These are phyloP conservation scores for Astropecten irregularis DNA, from an alignment of 53 echinoderm and acorn worm species.

Conservation along the genomic window DNA sequence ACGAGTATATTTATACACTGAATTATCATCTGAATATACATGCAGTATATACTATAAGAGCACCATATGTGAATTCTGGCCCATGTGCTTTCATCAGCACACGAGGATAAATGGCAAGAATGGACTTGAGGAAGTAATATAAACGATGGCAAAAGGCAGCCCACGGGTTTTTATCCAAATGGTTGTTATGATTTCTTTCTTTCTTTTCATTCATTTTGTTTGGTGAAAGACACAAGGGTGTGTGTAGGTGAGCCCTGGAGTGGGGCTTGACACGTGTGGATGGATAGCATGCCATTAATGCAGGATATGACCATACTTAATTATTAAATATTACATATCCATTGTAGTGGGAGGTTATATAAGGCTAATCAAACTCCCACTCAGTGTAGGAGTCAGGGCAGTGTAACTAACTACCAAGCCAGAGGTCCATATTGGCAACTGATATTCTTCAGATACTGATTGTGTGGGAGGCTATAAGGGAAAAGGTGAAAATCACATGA, in stretches of 20 bases:
- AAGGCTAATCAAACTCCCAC: not conserved
- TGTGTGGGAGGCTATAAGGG: not conserved
- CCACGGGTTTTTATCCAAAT: not conserved
- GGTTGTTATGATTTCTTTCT: not conserved
- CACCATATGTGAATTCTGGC: not conserved
- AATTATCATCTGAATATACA: not conserved
- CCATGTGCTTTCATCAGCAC: not conserved
- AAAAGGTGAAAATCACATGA: not conserved
- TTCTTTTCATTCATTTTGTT: not conserved
- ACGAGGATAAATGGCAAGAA: not conserved
- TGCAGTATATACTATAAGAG: not conserved
- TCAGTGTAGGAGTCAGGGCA: not conserved
- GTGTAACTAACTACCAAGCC: no score
- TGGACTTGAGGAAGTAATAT: not conserved
- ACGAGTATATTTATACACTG: not conserved
- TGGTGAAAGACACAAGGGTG: not conserved
- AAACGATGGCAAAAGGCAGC: not conserved
- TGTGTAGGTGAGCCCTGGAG: not conserved
- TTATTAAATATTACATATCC: not conserved
- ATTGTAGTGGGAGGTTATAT: not conserved
- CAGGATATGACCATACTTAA: not conserved
- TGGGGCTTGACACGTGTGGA: not conserved
- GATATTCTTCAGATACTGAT: not conserved
- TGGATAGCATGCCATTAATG: not conserved
- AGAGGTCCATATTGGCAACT: not conserved